Base-by-base conservation (phyloP, 2,888 invertebrate species). In the Andrena haemorrhoa region DNA sequence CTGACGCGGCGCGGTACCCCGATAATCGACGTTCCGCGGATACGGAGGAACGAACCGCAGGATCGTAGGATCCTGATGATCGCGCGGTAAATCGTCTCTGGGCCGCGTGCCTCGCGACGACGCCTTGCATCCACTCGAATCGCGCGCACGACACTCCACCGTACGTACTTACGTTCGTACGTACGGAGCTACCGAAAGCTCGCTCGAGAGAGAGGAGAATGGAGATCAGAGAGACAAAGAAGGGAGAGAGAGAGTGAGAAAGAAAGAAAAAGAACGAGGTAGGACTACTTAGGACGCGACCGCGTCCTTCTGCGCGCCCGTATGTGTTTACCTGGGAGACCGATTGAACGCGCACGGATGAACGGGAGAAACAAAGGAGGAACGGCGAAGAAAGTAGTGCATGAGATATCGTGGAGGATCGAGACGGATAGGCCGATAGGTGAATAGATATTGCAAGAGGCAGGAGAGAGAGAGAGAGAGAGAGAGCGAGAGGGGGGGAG, bases 91-190 rank as follows among this genome's bases (percentile, higher is more conserved):
- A 65, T 71, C 76, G 53, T 78, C 66, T 31, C 51, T 58, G 69
- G 63, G 64, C 74, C 74, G 74, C 70, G 69, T 75, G 66, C 71
- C 72, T 78, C 73, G 76, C 87, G 83, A 79, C 79, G 77, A 79
- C 79, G 85, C 84, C 82, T 78, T 76, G 80, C 76, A 71, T 79
- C 75, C 86, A 84, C 83, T 86, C 72, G 83, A 72, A 82, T 80
- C 86, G 84, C 82, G 86, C 84, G 82, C 75, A 79, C 79, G 79
- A 79, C 70, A 80, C 72, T 75, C 72, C 72, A 68, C 79, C 64
- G 77, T 72, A 80, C 80, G 81, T 66, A 56, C 68, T 65, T 73
- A 65, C 76, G 75, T 69, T 61, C 61, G 70, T 78, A 75, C 79
- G 75, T 82, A 70, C 72, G 78, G 65, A 74, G 83, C 68, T 86